Percentiles rank a stretch among this genome's conserved stretches.
Evolutionary conservation across 2,113 vertebrate genomes (phyloP).

Genomic region (Colius striatus): DNA sequence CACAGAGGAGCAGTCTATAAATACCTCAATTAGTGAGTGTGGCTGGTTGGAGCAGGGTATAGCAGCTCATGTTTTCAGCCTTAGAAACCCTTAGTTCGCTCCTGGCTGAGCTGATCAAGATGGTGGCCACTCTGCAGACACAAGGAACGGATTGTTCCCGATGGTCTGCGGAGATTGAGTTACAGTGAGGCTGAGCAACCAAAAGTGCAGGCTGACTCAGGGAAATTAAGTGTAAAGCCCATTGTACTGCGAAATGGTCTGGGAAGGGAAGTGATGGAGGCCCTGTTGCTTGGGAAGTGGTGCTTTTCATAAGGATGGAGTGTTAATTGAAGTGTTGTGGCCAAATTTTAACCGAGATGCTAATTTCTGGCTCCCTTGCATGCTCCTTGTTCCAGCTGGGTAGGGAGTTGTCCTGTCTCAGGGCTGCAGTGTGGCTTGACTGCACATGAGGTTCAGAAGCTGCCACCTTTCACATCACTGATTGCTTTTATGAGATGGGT

Average conservation of each 20-base stretch:
- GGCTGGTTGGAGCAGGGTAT: background rate
- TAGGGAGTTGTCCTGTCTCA: background rate
- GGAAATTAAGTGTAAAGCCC: conserved; percentile 21
- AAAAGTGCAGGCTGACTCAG: background rate
- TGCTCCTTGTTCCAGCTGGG: background rate
- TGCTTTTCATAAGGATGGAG: background rate
- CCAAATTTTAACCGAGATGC: background rate
- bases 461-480: background rate
- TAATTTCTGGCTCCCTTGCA: background rate
- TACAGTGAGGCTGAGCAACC: background rate
- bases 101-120: background rate
- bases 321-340: background rate
- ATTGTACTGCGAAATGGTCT: background rate
- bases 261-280: conserved; percentile 11
- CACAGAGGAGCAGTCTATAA: background rate
- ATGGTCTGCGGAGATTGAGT: background rate
- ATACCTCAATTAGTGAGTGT: background rate
- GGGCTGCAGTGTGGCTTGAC: background rate
- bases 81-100: background rate
- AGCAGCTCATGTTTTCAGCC: background rate
- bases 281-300: background rate
- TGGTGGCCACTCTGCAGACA: background rate
- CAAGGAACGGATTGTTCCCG: background rate
- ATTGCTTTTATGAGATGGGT: background rate
- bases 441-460: background rate